Base-by-base conservation (phyloP, 1,140 invertebrate genomes). In the Drosophila novamexicana region DNA sequence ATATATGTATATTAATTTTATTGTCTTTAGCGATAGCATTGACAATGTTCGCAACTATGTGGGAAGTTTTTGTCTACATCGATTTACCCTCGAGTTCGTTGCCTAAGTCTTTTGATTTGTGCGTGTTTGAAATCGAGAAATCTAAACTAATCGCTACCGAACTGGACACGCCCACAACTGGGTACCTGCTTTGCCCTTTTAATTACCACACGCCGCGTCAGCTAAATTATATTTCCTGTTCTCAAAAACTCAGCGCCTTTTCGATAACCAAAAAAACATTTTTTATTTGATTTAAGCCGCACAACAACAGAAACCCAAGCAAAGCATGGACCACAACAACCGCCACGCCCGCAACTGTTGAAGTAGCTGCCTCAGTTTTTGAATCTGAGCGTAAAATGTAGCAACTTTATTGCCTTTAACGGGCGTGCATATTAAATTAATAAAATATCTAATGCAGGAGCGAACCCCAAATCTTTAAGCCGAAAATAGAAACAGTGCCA, bases 201-300 rank as follows among this genome's bases (percentile, higher is more conserved):
- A 84, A 90, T 89, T 90, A 89, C 84, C 84, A 85, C 85, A 89
- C 82, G 85, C 80, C 81, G 85, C 75, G 84, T 84, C 81, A 86
- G 61, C 75, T 90, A 84, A 89, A 89, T 90, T 89, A 89, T 89
- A 89, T 89, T 89, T 89, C 84, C 84, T 89, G 84, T 88, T 84
- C 75, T 75, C 75, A 69, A 61, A 74, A 69, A 69, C 66, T 69
- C 71, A 69, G 77, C 77, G 76, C 64, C 74, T 76, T 63, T 71
- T 42, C 22, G 32, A 56, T 58, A 68, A 39, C 67, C 42, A 57
- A 84, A 81, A 81, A 75, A 83, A 58, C 54, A 58, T 68, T 69
- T 72, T 65, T 50, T 66, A 82, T 89, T 89, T 89, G 84, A 89
- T 89, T 89, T 89, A 89, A 81, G 80, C 84, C 84, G 84, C 77